Base-by-base conservation (phyloP, 2,888 invertebrate genomes). In the Cyclophora punctaria region DNA sequence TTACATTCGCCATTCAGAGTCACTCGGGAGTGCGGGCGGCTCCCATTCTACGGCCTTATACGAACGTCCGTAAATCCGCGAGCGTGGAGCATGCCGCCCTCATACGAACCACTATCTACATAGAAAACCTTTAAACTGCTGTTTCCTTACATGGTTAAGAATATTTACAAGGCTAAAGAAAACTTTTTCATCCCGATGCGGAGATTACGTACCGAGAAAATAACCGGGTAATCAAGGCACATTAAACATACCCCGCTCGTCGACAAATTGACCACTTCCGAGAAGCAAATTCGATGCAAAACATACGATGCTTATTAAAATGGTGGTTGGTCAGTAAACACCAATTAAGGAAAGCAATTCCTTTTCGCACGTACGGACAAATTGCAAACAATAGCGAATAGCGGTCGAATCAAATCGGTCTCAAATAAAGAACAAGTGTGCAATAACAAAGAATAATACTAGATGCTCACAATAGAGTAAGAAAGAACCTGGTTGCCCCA, bases 351-450 rank as follows among this genome's bases (percentile, higher is more conserved):
- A 62, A 77, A 72, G 78, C 78, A 75, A 80, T 76, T 74, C 75
- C 69, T 74, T 66, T 79, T 82, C 76, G 79, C 86, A 84, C 86
- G 84, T 86, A 83, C 80, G 74, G 63, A 76, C 75, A 85, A 86
- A 87, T 87, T 86, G 80, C 82, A 61, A 69, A 69, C 72, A 69
- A 69, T 67, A 67, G 69, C 57, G 66, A 65, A n/a, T 41, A 45
- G 33, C 20, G 20, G 20, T 20, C 20, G 20, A 20, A 20, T 1
- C 20, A 20, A 20, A 20, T 20, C 20, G 20, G 1, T 20, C 20
- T 20, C 20, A 20, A 20, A 20, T 20, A 20, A 20, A 50, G 3
- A 34, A 57, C 60, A 62, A 62, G 58, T 51, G 20, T 48, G 52
- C 49, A 53, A 55, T 54, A 35, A 46, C 45, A 52, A 49, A 44